Base-by-base conservation (phyloP, 1,140 invertebrate genomes). In the Aleiodes sp. region DNA sequence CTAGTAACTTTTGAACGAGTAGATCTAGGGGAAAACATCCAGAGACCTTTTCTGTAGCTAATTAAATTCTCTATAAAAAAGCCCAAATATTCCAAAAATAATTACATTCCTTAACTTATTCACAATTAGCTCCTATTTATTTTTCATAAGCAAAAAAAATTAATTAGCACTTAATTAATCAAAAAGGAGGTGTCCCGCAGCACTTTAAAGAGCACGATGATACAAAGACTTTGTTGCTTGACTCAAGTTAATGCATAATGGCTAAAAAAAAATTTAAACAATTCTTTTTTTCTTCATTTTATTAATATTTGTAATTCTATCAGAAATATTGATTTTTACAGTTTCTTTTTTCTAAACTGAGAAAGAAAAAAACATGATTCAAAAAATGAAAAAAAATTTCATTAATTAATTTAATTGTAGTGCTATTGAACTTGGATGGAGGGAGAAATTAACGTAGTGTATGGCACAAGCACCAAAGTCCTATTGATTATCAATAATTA, bases 151-250 rank as follows among this genome's bases (percentile, higher is more conserved):
- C n/a, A n/a, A n/a, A n/a, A n/a, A n/a, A n/a, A n/a, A n/a, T n/a
- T n/a, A n/a, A n/a, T n/a, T n/a, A n/a, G n/a, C n/a, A n/a, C n/a
- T n/a, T n/a, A n/a, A n/a, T n/a, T n/a, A n/a, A n/a, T n/a, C n/a
- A n/a, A n/a, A n/a, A n/a, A n/a, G n/a, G n/a, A n/a, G n/a, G n/a
- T n/a, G n/a, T n/a, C n/a, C n/a, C n/a, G n/a, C n/a, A n/a, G n/a
- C n/a, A n/a, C n/a, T n/a, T n/a, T n/a, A n/a, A n/a, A n/a, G n/a
- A n/a, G n/a, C n/a, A n/a, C n/a, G n/a, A n/a, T n/a, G n/a, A n/a
- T n/a, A 80, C 79, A 76, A 52, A 19, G 19, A 52, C 16, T 46
- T 14, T 4, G 74, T 70, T 77, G 43, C 59, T 74, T 35, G 61
- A 64, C 56, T 52, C 26, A 61, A 73, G 71, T 28, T n/a, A n/a